Percentiles rank a stretch among this genome's conserved stretches.
These are phyloP conservation scores for Himalopsyche anomala DNA, from an alignment of 2,888 invertebrate species.

Conservation along the genomic window DNA sequence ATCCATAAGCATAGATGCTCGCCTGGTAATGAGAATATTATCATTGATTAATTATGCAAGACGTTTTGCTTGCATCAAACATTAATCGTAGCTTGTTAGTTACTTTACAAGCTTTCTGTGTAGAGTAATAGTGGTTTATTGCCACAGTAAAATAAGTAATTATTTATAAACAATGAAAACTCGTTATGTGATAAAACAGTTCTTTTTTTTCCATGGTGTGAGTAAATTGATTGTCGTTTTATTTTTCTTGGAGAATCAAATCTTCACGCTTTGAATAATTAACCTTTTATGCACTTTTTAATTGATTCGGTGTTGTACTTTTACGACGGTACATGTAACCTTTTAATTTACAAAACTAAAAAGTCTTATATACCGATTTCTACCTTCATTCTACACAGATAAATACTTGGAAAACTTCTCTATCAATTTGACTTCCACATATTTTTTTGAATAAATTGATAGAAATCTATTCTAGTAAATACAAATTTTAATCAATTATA, in stretches of 20 bases:
- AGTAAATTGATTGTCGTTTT: background rate
- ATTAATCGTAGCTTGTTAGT: background rate
- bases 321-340: too few species aligned
- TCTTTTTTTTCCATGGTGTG: background rate
- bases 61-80: slow-evolving; percentile 2
- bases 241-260: background rate
- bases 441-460: too few species aligned
- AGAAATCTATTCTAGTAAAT: too few species aligned
- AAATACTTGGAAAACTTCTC: too few species aligned
- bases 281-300: too few species aligned
- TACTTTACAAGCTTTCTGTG: background rate
- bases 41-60: slow-evolving; percentile 22
- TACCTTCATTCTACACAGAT: too few species aligned
- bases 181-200: background rate
- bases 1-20: background rate
- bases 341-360: too few species aligned
- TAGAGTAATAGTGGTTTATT: background rate
- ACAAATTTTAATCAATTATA: too few species aligned
- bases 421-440: too few species aligned
- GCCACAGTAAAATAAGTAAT: background rate
- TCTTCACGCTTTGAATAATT: too few species aligned
- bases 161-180: background rate
- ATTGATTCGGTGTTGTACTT: too few species aligned
- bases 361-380: too few species aligned
- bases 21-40: slow-evolving; percentile 29